These are phyloP conservation scores for Corythaixoides concolor DNA, from an alignment of 2,113 vertebrate species.

Conservation along the genomic window DNA sequence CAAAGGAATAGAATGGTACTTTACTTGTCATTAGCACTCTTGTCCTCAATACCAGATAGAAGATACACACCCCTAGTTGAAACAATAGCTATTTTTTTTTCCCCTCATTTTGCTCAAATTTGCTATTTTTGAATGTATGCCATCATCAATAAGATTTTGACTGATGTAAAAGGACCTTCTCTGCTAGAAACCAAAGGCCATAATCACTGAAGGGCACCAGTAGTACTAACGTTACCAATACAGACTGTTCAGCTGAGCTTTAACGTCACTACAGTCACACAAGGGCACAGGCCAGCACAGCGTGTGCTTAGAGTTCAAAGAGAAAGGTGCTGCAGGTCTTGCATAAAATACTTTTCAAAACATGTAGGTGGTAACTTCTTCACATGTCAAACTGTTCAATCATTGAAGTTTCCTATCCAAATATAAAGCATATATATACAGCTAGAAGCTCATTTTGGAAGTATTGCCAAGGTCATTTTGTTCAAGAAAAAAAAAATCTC, in stretches of 20 bases:
- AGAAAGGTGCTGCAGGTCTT: not conserved
- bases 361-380: not conserved
- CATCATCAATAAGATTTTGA: not conserved
- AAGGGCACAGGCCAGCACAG: not conserved
- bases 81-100: not conserved
- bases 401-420: not conserved
- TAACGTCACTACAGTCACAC: not conserved
- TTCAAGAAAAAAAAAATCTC: not conserved
- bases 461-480: not conserved
- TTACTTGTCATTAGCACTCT: not conserved
- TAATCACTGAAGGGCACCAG: not conserved
- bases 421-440: not conserved
- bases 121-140: not conserved
- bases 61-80: not conserved
- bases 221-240: not conserved
- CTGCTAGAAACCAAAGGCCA: not conserved
- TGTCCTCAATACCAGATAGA: not conserved
- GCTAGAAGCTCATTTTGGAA: not conserved
- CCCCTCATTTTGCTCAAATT: not conserved
- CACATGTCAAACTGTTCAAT: not conserved
- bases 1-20: fast-evolving
- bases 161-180: not conserved
- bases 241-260: not conserved
- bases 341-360: not conserved
- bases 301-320: not conserved